Base-by-base conservation (phyloP, 2,113 vertebrate genomes). In the Coreoperca whiteheadi region DNA sequence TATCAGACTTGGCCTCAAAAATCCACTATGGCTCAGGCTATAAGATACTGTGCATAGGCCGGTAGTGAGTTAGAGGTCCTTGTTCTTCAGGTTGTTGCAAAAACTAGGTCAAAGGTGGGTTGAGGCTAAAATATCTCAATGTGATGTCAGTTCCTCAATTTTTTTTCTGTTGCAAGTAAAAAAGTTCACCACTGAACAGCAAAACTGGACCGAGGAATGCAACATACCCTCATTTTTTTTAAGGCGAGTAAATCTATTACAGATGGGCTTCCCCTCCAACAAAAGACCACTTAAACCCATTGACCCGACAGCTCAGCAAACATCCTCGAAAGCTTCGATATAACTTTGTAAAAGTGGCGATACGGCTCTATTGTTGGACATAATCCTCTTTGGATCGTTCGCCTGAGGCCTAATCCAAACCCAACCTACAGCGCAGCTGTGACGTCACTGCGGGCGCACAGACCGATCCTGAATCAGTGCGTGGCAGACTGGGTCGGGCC, bases 401-500 rank as follows among this genome's bases (percentile, higher is more conserved):
- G 39, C 25, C 25, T 34, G 50, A 81, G 76, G 73, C 70, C 77
- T 69, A 74, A 39, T 77, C 82, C 78, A 61, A 77, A 73, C 75
- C 63, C 54, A 37, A 65, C n/a, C 10, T 90, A 89, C 66, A 87
- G 81, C 87, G 85, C 81, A 41, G 11, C 3, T 25, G 74, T 95
- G 92, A 95, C 94, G 93, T 95, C 92, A 94, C 41, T 0, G 3
- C 32, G 77, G 66, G 60, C 21, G 54, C 81, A 79, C 67, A 1
- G 25, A 39, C 30, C 7, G 53, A 66, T 61, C 18, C 43, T 5
- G 78, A 84, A 63, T 88, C 87, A 34, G 85, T 94, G 94, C 95
- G 94, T 96, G 95, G 95, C 95, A 91, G 74, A 70, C 56, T 70
- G 77, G 61, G 57, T 70, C 87, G 83, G 77, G 63, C 50, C 79